Evolutionary conservation across 2,888 invertebrate genomes (phyloP).

Genomic region (Mythimna albipuncta): DNA sequence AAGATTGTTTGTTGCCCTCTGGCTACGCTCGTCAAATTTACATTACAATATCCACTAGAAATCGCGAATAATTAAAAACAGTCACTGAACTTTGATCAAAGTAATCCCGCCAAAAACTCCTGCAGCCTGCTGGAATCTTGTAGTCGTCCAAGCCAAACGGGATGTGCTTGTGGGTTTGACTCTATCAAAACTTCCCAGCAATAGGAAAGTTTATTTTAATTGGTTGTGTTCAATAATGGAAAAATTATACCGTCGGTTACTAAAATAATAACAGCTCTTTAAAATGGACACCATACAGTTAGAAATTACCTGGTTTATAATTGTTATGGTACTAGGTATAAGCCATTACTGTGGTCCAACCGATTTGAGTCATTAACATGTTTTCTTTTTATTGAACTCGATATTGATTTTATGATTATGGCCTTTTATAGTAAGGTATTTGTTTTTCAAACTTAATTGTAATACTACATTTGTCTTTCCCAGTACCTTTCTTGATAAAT

Average conservation of each 20-base stretch:
- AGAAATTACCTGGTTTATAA: slow-evolving; percentile 27
- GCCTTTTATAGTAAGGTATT: neutral
- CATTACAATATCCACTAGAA: too few species aligned
- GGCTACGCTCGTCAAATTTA: too few species aligned
- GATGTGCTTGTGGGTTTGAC: too few species aligned
- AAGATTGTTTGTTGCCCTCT: too few species aligned
- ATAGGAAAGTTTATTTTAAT: neutral
- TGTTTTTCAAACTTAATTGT: too few species aligned
- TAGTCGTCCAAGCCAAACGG: neutral
- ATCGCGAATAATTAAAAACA: too few species aligned
- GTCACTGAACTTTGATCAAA: too few species aligned
- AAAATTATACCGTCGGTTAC: neutral
- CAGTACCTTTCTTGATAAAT: too few species aligned
- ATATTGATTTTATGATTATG: slow-evolving; percentile 6
- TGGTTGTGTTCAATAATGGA: neutral
- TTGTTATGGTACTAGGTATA: slow-evolving; percentile 15
- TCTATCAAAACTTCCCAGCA: neutral
- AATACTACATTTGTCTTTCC: neutral
- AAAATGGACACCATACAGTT: slow-evolving; percentile 21
- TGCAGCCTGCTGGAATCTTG: neutral
- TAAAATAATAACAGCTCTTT: slow-evolving; percentile 5
- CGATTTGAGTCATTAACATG: slow-evolving; percentile 26
- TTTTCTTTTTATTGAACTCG: slow-evolving; percentile 6
- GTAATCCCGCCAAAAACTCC: too few species aligned
- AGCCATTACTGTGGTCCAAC: slow-evolving; percentile 37